A percentile compares a stretch with the other conserved stretches of the same genome.
These are phyloP conservation scores for Trissoscelio sp. DNA, from an alignment of 2,888 invertebrate genomes.

Conservation along the genomic window DNA sequence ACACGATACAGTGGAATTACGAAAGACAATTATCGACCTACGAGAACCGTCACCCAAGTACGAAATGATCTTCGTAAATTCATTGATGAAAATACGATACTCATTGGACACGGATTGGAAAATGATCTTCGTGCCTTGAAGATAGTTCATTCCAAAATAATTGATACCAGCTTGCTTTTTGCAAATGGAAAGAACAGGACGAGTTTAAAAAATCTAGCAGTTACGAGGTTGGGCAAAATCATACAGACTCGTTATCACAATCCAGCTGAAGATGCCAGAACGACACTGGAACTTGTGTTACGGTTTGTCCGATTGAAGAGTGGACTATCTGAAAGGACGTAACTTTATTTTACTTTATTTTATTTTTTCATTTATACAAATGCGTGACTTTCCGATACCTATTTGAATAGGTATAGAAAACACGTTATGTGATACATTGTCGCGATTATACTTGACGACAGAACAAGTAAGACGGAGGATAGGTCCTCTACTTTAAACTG, in stretches of 20 bases:
- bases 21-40: slow-evolving; percentile 13
- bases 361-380: too few relatives aligned
- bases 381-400: too few relatives aligned
- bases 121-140: slow-evolving; percentile 95
- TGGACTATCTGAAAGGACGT: neutral
- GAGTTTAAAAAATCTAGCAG: slow-evolving; percentile 91
- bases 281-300: slow-evolving; percentile 95
- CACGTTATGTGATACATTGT: too few relatives aligned
- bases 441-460: too few relatives aligned
- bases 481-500: too few relatives aligned
- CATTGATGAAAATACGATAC: slow-evolving; percentile 92
- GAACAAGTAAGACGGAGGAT: neutral
- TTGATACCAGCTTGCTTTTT: slow-evolving; percentile 95
- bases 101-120: slow-evolving; percentile 98
- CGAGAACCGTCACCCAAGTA: slow-evolving; percentile 87
- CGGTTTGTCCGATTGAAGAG: slow-evolving; percentile 63
- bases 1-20: slow-evolving; percentile 95
- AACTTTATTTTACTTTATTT: too few relatives aligned
- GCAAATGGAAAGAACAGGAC: slow-evolving; percentile 92
- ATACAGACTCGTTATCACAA: slow-evolving; percentile 94
- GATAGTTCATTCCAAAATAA: slow-evolving; percentile 91
- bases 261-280: slow-evolving; percentile 95
- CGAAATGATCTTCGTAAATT: slow-evolving; percentile 93
- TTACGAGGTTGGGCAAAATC: slow-evolving; percentile 86
- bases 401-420: too few relatives aligned